A percentile compares a stretch with the other conserved stretches of the same genome.
phyloP scores from a whole-genome alignment of 37 sponge, comb jelly and placozoan genomes.

The Beroe forskalii region DNA sequence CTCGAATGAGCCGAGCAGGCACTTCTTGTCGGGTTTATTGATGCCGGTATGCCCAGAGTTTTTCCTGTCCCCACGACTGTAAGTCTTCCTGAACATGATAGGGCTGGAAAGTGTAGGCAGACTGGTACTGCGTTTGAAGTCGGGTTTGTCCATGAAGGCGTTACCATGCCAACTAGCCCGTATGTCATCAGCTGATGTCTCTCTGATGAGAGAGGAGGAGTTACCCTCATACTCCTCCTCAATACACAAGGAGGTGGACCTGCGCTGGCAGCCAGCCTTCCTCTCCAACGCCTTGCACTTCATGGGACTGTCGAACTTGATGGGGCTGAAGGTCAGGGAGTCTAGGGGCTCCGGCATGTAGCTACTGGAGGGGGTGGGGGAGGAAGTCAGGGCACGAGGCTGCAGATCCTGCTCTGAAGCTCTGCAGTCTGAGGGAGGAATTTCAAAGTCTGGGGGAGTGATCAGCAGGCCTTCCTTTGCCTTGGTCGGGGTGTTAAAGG shows the following conservation, averaged over 20 bases:
- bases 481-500: background rate
- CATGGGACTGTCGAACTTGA: constrained; percentile 31
- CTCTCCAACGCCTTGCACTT: background rate
- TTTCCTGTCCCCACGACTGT: background rate
- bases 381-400: background rate
- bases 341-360: background rate
- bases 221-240: background rate
- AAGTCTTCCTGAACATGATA: background rate
- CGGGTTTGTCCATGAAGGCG: constrained; percentile 16
- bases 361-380: background rate
- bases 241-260: background rate
- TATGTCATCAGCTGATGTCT: background rate
- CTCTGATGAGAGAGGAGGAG: background rate
- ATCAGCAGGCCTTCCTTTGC: too few species aligned
- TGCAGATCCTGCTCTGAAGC: background rate
- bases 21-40: background rate
- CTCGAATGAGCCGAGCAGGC: constrained; percentile 42
- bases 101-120: constrained; percentile 5
- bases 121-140: constrained; percentile 24
- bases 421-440: too few species aligned
- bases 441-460: constrained; percentile 5
- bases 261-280: background rate
- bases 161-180: constrained; percentile 24
- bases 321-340: background rate
- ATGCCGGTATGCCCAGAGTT: background rate